These are phyloP conservation scores for Lagorchestes hirsutus DNA, from an alignment of 2,797 vertebrate genomes.

Conservation along the genomic window DNA sequence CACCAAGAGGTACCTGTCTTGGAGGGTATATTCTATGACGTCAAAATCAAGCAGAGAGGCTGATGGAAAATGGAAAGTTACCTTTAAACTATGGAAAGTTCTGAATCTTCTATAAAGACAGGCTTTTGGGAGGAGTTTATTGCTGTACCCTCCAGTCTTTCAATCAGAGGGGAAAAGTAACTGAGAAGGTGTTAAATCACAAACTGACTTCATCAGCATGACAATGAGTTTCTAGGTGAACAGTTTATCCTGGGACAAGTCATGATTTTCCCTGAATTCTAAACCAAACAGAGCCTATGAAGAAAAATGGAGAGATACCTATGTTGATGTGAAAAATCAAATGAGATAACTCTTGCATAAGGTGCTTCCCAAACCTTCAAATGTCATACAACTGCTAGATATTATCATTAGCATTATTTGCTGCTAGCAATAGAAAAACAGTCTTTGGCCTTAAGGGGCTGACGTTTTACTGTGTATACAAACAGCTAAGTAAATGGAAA, in stretches of 20 bases:
- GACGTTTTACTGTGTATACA: too few species aligned
- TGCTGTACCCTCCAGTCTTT: not conserved
- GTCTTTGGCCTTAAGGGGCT: too few species aligned
- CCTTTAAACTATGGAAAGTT: too few species aligned
- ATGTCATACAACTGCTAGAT: too few species aligned
- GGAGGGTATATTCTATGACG: not conserved
- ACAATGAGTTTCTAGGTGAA: not conserved
- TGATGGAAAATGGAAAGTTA: not conserved
- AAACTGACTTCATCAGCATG: not conserved
- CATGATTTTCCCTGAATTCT: not conserved
- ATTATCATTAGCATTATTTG: too few species aligned
- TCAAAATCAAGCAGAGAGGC: not conserved
- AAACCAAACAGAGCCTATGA: not conserved
- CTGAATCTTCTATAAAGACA: not conserved
- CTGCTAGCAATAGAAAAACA: too few species aligned
- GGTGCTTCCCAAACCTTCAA: too few species aligned
- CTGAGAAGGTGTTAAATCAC: not conserved
- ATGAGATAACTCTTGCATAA: too few species aligned
- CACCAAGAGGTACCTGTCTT: not conserved
- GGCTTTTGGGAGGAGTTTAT: not conserved
- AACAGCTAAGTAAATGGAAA: too few species aligned
- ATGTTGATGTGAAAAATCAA: not conserved
- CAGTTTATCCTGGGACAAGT: not conserved
- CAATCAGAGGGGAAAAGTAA: not conserved
- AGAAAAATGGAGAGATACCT: not conserved